Conservation (phyloP, 2,888 invertebrate species). For the Chymomyza amoena region DNA sequence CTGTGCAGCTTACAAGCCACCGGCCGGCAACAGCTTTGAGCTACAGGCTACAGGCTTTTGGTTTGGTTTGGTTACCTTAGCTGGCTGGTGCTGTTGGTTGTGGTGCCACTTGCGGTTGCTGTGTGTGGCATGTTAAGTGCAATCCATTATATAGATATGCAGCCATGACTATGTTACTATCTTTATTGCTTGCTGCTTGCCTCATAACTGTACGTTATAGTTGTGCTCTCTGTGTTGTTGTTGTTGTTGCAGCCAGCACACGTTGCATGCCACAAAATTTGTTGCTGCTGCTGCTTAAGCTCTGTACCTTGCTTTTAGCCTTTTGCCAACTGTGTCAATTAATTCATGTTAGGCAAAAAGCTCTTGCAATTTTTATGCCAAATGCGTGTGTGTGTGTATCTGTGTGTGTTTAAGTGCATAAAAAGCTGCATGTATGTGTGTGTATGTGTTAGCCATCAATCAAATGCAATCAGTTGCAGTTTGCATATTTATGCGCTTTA, state of each 20-base stretch:
- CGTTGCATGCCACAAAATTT: conserved; percentile 4
- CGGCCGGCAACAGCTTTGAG: conserved; percentile 12
- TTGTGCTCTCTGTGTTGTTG: neutral
- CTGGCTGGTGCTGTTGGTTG: no score
- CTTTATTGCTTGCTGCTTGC: conserved; percentile 2
- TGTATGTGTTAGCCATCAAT: neutral
- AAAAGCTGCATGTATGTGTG: neutral
- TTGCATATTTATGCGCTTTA: neutral
- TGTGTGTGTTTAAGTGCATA: neutral
- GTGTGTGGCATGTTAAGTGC: conserved; percentile 70
- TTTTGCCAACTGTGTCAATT: conserved; percentile 5
- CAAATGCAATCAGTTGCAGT: conserved; percentile 1
- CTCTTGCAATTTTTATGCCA: neutral
- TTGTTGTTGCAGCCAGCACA: neutral
- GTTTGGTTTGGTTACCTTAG: neutral
- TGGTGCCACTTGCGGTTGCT: conserved; percentile 45
- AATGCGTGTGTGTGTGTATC: neutral
- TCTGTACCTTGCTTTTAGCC: neutral
- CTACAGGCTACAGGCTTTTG: neutral
- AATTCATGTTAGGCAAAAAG: neutral
- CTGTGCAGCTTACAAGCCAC: conserved; percentile 45
- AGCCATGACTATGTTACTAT: conserved; percentile 1
- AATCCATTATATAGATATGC: conserved; percentile 68
- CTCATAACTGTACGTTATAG: conserved; percentile 1
- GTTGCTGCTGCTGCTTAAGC: neutral